Conservation (phyloP, 2,888 invertebrate genomes). For the Heliconius ethilla region DNA sequence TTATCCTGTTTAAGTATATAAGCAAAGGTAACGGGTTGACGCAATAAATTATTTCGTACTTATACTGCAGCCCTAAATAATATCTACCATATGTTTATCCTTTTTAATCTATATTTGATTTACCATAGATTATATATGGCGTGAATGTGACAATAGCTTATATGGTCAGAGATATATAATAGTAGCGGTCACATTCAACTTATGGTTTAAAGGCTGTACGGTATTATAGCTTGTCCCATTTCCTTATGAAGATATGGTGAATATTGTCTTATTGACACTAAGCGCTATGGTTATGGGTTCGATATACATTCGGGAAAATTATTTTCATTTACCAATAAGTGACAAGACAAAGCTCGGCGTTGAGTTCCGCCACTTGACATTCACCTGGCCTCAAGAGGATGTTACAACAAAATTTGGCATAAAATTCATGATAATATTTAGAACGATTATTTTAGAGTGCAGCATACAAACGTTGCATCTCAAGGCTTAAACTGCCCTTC, state of each 20-base stretch:
- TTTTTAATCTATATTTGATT: constrained; percentile 25
- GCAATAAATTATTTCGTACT: no score
- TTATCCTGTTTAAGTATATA: no score
- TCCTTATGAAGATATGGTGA: not conserved
- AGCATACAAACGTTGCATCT: constrained; percentile 5
- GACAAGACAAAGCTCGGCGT: not conserved
- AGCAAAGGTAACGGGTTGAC: no score
- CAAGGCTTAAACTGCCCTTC: constrained; percentile 30
- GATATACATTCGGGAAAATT: no score
- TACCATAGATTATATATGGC: constrained; percentile 28
- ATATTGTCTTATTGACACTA: not conserved
- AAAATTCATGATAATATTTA: constrained; percentile 26
- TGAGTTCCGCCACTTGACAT: not conserved
- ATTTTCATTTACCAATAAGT: no score
- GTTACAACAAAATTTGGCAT: constrained; percentile 16
- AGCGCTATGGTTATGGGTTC: no score
- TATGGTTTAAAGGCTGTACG: not conserved
- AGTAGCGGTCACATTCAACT: constrained; percentile 12
- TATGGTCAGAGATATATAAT: constrained; percentile 26
- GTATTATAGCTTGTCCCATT: not conserved
- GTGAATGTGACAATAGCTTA: constrained; percentile 24
- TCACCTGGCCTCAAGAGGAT: not conserved
- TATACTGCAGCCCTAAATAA: constrained; percentile 3
- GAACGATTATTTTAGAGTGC: constrained; percentile 23
- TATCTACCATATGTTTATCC: constrained; percentile 19